Base-by-base conservation (phyloP, 1,140 invertebrate genomes). In the Drosophila sproati region DNA sequence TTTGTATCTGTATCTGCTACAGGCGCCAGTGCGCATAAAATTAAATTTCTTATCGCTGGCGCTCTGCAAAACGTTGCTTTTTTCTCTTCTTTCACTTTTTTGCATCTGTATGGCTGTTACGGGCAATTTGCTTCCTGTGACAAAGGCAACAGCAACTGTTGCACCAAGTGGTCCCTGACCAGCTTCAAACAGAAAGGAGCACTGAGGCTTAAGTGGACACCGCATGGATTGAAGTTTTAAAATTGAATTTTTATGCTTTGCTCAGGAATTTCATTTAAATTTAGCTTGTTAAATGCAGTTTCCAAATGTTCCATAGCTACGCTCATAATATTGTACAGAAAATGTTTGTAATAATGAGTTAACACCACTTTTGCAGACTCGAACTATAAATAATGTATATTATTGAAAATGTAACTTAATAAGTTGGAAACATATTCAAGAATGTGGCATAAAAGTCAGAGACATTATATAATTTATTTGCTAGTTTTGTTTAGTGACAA, bases 1-100 rank as follows among this genome's bases (percentile, higher is more conserved):
- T 39, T n/a, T 64, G 60, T 2, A n/a, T 41, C 34, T 57, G 43
- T 48, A 52, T 54, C 45, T 63, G 50, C n/a, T 12, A 57, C 52
- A 72, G 68, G 73, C 77, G 77, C 62, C 77, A 77, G 62, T 50
- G 73, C 61, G 73, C 54, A 73, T 77, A 72, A 77, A 79, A 79
- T 79, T 55, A 52, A 77, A 76, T 77, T 73, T 48, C 73, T 77
- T 77, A 77, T 77, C 55, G 74, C 50, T 12, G 57, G 51, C 57
- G 57, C 51, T 20, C 59, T 62, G 35, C 51, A 55, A 35, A 73
- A 47, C 34, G 56, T 37, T 51, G 28, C 62, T 51, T 32, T n/a
- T 41, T 29, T 4, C 20, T 20, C 37, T 8, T 70, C 57, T 32
- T n/a, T 48, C 34, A 5, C n/a, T 34, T 43, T 62, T 39, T 51